These are phyloP conservation scores for Rallus limicola DNA, from an alignment of 2,113 vertebrate species.

Conservation along the genomic window DNA sequence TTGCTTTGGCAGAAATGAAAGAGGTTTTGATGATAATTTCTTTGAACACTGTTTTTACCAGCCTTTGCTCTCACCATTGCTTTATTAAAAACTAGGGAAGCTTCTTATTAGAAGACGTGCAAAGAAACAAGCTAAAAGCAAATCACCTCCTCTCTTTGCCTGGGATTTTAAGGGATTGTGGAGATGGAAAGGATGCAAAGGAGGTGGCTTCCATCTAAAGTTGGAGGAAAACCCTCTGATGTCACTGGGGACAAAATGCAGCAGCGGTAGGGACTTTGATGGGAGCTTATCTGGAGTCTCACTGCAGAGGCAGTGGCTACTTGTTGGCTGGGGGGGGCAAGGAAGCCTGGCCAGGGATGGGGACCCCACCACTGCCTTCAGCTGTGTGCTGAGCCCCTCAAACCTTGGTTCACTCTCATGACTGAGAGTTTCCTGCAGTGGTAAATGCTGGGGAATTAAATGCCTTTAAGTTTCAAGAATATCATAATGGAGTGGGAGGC, in stretches of 20 bases:
- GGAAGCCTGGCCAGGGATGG: neutral
- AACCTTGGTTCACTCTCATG: neutral
- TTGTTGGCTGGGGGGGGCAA: neutral
- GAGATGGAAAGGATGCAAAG: neutral
- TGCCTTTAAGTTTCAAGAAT: neutral
- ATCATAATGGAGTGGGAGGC: neutral
- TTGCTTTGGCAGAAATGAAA: slow-evolving; percentile 19
- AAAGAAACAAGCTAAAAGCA: neutral
- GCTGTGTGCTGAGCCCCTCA: fast-evolving
- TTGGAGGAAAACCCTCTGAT: neutral
- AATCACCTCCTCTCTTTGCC: neutral
- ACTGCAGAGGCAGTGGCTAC: neutral
- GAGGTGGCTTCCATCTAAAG: neutral
- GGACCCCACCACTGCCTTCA: neutral
- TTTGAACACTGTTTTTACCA: neutral
- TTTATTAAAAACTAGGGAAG: slow-evolving; percentile 23
- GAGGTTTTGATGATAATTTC: neutral
- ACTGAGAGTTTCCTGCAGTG: neutral
- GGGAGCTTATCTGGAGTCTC: neutral
- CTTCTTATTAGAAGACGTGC: neutral
- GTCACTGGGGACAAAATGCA: neutral
- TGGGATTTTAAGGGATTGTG: neutral
- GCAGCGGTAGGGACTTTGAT: neutral
- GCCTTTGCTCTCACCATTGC: neutral
- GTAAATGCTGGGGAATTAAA: fast-evolving